Evolutionary conservation across 2,113 vertebrate genomes (phyloP).

Genomic region (Neolamprologus variostigma): DNA sequence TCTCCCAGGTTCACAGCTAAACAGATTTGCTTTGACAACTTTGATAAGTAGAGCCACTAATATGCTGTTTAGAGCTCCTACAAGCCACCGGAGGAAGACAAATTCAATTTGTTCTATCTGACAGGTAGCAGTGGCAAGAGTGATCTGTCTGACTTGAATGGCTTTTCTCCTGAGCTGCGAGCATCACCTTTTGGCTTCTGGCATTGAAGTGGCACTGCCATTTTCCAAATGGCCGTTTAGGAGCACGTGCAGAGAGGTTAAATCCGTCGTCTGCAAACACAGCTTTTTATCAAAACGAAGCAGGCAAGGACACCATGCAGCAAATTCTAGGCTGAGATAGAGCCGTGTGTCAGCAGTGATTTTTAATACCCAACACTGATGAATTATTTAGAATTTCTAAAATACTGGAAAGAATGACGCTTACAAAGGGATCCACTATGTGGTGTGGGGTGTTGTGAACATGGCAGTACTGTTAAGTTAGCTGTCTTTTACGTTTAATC

Average conservation of each 20-base stretch:
- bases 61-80: conserved; percentile 69
- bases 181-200: conserved; percentile 63
- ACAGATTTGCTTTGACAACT: conserved; percentile 68
- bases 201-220: conserved; percentile 45
- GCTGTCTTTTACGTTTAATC: background rate
- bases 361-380: conserved; percentile 4
- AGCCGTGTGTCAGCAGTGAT: background rate
- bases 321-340: background rate
- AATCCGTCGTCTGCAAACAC: conserved; percentile 43
- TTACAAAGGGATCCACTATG: background rate
- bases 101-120: conserved; percentile 76
- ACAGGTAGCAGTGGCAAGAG: conserved; percentile 64
- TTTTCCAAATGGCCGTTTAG: conserved; percentile 61
- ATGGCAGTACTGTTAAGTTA: background rate
- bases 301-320: conserved; percentile 1
- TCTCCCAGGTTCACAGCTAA: conserved; percentile 47
- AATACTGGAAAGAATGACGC: background rate
- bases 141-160: conserved; percentile 54
- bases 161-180: conserved; percentile 36
- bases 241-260: conserved; percentile 24
- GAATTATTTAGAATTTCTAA: background rate
- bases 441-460: background rate
- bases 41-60: conserved; percentile 74
- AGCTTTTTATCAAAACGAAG: conserved; percentile 48
- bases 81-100: conserved; percentile 67